Percentiles rank a stretch among this genome's conserved stretches.
phyloP scores from a whole-genome alignment of 2,888 invertebrate genomes.

The Arrhopalites spinosus region DNA sequence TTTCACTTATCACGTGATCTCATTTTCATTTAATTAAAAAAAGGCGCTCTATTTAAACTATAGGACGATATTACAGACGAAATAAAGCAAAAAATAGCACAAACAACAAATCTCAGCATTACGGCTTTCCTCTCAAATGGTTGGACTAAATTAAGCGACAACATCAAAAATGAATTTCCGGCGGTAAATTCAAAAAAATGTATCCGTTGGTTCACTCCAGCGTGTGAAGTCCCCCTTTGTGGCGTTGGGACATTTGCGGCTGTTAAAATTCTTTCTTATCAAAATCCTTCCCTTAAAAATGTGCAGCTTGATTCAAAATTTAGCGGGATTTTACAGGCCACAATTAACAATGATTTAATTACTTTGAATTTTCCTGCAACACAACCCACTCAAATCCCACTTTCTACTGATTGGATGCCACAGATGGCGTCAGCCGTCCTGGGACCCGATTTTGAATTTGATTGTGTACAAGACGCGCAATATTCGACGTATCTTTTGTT shows the following conservation, averaged over 20 bases:
- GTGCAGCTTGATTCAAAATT: conserved; percentile 17
- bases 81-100: too few species aligned
- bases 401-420: background rate
- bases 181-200: too few species aligned
- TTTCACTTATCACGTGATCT: too few species aligned
- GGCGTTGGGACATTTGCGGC: conserved; percentile 21
- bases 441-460: background rate
- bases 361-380: conserved; percentile 16
- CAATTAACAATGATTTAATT: conserved; percentile 7
- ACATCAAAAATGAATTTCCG: too few species aligned
- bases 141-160: too few species aligned
- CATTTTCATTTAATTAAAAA: too few species aligned
- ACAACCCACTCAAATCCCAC: too few species aligned
- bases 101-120: too few species aligned
- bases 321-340: conserved; percentile 12
- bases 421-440: background rate
- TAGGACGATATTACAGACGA: too few species aligned
- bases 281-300: background rate
- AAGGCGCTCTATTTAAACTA: too few species aligned
- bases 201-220: conserved; percentile 34
- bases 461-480: background rate
- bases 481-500: background rate
- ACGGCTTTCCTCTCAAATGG: too few species aligned
- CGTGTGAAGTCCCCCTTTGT: conserved; percentile 14
- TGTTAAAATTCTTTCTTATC: conserved; percentile 37